These are phyloP conservation scores for Zophobas morio DNA, from an alignment of 1,140 invertebrate genomes.

Conservation along the genomic window DNA sequence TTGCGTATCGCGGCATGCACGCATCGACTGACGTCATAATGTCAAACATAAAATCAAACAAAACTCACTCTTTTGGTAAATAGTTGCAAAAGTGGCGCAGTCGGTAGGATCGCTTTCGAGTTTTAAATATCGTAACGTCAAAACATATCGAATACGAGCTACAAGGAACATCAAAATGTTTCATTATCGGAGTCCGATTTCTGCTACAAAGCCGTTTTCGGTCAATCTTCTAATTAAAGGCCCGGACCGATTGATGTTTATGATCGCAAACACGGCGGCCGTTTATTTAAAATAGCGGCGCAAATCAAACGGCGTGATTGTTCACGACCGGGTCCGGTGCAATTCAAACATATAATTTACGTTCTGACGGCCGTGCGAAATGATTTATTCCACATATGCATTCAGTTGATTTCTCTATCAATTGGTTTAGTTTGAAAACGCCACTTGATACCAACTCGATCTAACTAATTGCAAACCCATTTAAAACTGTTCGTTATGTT, in stretches of 20 bases:
- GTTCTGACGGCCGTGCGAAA: background rate
- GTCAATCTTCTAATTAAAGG: too few relatives aligned
- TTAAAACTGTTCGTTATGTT: too few relatives aligned
- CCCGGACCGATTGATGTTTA: background rate
- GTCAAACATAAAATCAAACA: too few relatives aligned
- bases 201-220: too few relatives aligned
- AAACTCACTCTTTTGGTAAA: too few relatives aligned
- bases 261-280: background rate
- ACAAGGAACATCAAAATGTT: too few relatives aligned
- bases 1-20: background rate
- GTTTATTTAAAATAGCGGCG: background rate
- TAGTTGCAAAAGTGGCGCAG: too few relatives aligned
- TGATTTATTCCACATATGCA: background rate
- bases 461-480: background rate
- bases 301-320: background rate
- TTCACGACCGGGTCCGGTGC: background rate
- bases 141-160: too few relatives aligned
- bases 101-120: too few relatives aligned
- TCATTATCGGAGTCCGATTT: too few relatives aligned
- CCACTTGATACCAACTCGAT: background rate
- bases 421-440: background rate
- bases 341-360: background rate
- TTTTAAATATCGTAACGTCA: too few relatives aligned
- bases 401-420: background rate
- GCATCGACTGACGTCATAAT: too few relatives aligned